These are phyloP conservation scores for Drosophila kepulauana DNA, from an alignment of 1,140 invertebrate genomes.

Conservation along the genomic window DNA sequence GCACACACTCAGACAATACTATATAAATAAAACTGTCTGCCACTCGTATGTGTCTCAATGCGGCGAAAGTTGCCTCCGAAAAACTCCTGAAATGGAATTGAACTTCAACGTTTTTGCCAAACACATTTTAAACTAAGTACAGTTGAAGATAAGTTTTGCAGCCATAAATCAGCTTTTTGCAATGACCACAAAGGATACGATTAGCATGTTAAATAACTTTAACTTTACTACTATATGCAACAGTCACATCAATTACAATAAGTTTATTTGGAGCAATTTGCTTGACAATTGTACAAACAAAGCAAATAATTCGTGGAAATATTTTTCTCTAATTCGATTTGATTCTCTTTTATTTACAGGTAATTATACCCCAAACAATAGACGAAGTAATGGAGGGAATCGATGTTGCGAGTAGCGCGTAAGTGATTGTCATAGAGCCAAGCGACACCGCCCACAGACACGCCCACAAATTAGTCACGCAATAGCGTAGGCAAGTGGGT, in stretches of 20 bases:
- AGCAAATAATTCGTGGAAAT: background rate
- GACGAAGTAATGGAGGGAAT: background rate
- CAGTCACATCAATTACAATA: background rate
- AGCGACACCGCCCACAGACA: background rate
- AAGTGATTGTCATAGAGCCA: constrained; percentile 18
- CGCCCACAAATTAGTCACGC: constrained; percentile 34
- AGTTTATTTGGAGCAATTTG: background rate
- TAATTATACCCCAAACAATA: constrained; percentile 44
- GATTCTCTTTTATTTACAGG: constrained; percentile 60
- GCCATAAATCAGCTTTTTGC: constrained; percentile 32
- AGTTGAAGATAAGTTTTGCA: constrained; percentile 10
- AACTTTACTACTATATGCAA: no score
- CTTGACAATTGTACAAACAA: background rate
- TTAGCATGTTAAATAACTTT: constrained; percentile 15
- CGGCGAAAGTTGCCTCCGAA: constrained; percentile 29
- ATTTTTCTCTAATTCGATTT: constrained; percentile 33
- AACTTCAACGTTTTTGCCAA: constrained; percentile 29
- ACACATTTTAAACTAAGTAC: constrained; percentile 7
- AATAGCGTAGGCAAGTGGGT: constrained; percentile 11
- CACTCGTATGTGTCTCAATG: no score
- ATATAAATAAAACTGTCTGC: no score
- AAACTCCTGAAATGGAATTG: constrained; percentile 38
- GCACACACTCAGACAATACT: constrained; percentile 2
- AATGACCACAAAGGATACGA: background rate
- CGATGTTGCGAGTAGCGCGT: background rate